Conservation (phyloP, 2,797 vertebrate species). For the Phrynocephalus forsythii region DNA sequence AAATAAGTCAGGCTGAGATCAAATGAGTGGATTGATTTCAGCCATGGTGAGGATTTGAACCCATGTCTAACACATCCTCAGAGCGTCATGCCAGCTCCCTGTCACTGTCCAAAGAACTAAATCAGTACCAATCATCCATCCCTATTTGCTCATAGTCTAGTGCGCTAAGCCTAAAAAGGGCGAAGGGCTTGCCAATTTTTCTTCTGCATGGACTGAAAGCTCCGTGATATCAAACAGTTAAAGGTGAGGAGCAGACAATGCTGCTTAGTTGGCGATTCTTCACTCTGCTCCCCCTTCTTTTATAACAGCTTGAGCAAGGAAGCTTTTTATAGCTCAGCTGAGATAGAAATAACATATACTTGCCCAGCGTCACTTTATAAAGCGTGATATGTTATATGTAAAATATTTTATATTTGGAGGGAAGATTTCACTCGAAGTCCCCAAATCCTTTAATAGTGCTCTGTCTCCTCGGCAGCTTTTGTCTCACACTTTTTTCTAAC, state of each 20-base stretch:
- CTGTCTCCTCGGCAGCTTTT: not conserved
- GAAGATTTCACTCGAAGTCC: not conserved
- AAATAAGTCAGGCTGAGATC: no score
- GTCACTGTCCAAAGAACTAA: not conserved
- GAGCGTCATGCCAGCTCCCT: not conserved
- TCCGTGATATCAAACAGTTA: slow-evolving; percentile 34
- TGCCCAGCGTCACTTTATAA: slow-evolving; percentile 4
- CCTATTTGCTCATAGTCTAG: not conserved
- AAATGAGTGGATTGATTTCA: no score
- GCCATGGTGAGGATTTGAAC: no score
- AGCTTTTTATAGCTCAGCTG: slow-evolving; percentile 32
- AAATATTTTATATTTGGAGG: slow-evolving; percentile 7
- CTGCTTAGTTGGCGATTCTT: slow-evolving; percentile 59
- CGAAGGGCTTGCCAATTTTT: not conserved
- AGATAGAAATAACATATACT: slow-evolving; percentile 42
- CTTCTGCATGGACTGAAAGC: not conserved
- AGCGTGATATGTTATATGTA: not conserved
- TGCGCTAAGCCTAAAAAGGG: not conserved
- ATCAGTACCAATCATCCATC: no score
- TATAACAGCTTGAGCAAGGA: slow-evolving; percentile 30
- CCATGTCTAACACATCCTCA: no score
- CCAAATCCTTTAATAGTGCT: not conserved
- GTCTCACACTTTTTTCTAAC: not conserved
- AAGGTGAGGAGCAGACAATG: slow-evolving; percentile 47
- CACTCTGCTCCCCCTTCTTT: slow-evolving; percentile 25